Evolutionary conservation across 2,888 invertebrate species (phyloP), one percentile per base, ranked within the genome.

Genomic region (Hirtodrosophila duncani): DNA sequence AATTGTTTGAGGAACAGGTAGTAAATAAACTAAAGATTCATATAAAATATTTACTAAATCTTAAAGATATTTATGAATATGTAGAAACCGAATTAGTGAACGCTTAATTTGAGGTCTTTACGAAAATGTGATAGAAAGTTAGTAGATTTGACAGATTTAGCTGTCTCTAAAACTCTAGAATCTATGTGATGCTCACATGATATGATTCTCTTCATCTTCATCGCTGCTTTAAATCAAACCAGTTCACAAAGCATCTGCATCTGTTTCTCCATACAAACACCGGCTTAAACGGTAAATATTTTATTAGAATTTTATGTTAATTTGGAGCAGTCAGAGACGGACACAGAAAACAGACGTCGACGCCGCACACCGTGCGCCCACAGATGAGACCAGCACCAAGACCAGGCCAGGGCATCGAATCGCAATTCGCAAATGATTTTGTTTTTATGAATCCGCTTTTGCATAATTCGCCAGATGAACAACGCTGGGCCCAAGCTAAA

Each of bases 261-360:
- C 34, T 27, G 39, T 13, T 27, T 24, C 45, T 20, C 6, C n/a
- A 4, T 36, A 33, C 77, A 50, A 62, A 55, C 49, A 56, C 30
- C 57, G n/a, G n/a, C n/a, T n/a, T 18, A 30, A 71, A 71, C 69
- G 78, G 72, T 72, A 77, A 67, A 75, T 74, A 60, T 62, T 74
- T 81, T 78, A 81, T 75, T 69, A 63, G 67, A 67, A 74, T 78
- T 63, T 69, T 59, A 75, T 75, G 79, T 75, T n/a, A n/a, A n/a
- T 50, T 41, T 7, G 52, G 21, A 44, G 44, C 39, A 33, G 10
- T 20, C 33, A 31, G n/a, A n/a, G n/a, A n/a, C n/a, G n/a, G n/a
- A n/a, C n/a, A n/a, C n/a, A n/a, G n/a, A n/a, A n/a, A n/a, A n/a
- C n/a, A n/a, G n/a, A n/a, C n/a, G n/a, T n/a, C n/a, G n/a, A n/a